Conservation (phyloP, 2,113 vertebrate species). For the Colinus virginianus region DNA sequence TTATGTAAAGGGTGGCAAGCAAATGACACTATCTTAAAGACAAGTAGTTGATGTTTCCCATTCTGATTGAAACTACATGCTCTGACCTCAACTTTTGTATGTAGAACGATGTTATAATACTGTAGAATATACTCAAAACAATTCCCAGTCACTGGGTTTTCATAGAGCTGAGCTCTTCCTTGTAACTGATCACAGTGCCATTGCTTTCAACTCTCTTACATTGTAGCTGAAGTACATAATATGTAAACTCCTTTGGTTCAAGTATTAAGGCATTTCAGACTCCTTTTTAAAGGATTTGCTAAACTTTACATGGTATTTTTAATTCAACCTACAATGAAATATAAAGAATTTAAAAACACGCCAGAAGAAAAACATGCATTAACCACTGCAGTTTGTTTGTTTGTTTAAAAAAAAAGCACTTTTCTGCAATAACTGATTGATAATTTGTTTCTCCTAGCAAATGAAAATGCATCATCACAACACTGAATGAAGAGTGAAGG, state of each 20-base stretch:
- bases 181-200: not conserved
- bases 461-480: slow-evolving; percentile 68
- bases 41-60: accelerated
- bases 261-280: slow-evolving; percentile 84
- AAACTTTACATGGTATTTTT: slow-evolving; percentile 56
- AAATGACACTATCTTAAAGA: not conserved
- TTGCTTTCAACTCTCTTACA: not conserved
- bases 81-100: not conserved
- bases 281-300: slow-evolving; percentile 76
- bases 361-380: slow-evolving; percentile 79
- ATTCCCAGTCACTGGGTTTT: not conserved
- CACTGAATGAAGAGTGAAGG: slow-evolving; percentile 63
- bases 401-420: slow-evolving; percentile 58
- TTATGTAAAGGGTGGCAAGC: not conserved
- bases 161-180: not conserved
- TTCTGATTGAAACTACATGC: accelerated
- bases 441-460: not conserved
- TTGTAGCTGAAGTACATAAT: slow-evolving; percentile 25
- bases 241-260: slow-evolving; percentile 85
- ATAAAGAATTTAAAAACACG: slow-evolving; percentile 78
- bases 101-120: not conserved
- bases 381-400: slow-evolving; percentile 59
- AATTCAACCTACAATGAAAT: slow-evolving; percentile 69
- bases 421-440: slow-evolving; percentile 51
- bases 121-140: not conserved